Evolutionary conservation across 2,888 invertebrate genomes (phyloP).

Genomic region (Melinaea marsaeus): DNA sequence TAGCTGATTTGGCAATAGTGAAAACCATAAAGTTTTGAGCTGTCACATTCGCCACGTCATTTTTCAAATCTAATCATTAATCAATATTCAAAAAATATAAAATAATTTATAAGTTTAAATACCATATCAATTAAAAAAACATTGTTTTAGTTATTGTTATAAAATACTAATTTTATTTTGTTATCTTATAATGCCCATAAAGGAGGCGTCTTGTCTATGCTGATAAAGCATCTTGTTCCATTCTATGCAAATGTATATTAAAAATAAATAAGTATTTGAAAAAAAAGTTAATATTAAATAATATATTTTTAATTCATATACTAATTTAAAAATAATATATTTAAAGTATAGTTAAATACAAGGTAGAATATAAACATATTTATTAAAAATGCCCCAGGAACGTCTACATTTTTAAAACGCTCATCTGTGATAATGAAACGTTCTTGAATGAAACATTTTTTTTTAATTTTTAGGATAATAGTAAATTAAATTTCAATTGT

Average conservation of each 20-base stretch:
- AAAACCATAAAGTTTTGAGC: conserved; percentile 55
- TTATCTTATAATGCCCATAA: conserved; percentile 35
- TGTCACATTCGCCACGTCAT: conserved; percentile 76
- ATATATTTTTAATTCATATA: not conserved
- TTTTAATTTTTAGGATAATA: conserved; percentile 71
- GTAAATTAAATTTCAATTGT: conserved; percentile 72
- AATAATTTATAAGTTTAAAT: conserved; percentile 5
- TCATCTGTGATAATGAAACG: conserved; percentile 59
- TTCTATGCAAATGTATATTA: conserved; percentile 33
- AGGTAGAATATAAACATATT: not conserved
- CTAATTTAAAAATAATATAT: not conserved
- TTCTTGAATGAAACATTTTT: conserved; percentile 69
- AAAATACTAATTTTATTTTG: conserved; percentile 14
- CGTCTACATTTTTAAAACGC: conserved; percentile 13
- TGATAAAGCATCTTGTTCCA: conserved; percentile 42
- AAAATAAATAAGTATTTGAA: not conserved
- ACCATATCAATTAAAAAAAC: not conserved
- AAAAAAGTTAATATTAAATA: conserved; percentile 2
- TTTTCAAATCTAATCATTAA: conserved; percentile 52
- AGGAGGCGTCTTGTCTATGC: conserved; percentile 53
- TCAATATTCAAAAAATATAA: conserved; percentile 5
- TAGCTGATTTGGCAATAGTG: conserved; percentile 74
- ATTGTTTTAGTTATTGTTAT: not conserved
- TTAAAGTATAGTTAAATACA: not conserved
- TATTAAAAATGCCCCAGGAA: conserved; percentile 13